Evolutionary conservation across 2,113 vertebrate genomes (phyloP).

Genomic region (Tenebrosternarchus preto): DNA sequence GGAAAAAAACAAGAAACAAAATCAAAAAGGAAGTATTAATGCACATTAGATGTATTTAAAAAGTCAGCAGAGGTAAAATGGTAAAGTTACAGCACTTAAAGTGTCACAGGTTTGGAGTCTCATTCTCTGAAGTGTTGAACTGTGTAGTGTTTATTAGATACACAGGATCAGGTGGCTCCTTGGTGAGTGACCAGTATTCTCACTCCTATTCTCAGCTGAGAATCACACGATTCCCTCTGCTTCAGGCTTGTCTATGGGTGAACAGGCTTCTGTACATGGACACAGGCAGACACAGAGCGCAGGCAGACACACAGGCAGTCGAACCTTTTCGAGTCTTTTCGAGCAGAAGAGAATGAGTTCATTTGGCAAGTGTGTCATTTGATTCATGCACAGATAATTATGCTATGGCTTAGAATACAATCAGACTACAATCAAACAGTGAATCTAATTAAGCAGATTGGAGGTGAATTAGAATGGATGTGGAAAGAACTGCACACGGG

Average conservation of each 20-base stretch:
- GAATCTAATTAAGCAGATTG: background rate
- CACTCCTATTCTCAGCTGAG: constrained; percentile 64
- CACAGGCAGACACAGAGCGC: background rate
- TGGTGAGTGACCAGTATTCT: constrained; percentile 25
- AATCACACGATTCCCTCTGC: constrained; percentile 56
- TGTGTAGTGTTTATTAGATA: constrained; percentile 9
- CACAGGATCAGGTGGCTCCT: constrained; percentile 37
- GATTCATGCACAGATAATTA: background rate
- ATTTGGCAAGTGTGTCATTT: background rate
- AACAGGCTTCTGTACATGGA: constrained; percentile 49
- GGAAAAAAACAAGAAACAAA: background rate
- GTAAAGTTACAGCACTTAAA: constrained; percentile 13
- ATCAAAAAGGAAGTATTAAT: too few relatives aligned
- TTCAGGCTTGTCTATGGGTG: constrained; percentile 1
- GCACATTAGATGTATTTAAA: background rate
- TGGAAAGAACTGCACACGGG: background rate
- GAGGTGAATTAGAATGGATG: background rate
- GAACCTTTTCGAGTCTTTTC: background rate
- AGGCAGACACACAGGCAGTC: constrained; percentile 3
- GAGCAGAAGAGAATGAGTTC: background rate
- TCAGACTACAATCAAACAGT: background rate
- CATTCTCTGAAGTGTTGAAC: constrained; percentile 18
- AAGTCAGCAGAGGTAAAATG: background rate
- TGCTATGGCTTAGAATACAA: background rate
- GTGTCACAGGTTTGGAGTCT: constrained; percentile 20